Conservation (phyloP, 1,140 invertebrate species). For the Drosophila prosaltans region DNA sequence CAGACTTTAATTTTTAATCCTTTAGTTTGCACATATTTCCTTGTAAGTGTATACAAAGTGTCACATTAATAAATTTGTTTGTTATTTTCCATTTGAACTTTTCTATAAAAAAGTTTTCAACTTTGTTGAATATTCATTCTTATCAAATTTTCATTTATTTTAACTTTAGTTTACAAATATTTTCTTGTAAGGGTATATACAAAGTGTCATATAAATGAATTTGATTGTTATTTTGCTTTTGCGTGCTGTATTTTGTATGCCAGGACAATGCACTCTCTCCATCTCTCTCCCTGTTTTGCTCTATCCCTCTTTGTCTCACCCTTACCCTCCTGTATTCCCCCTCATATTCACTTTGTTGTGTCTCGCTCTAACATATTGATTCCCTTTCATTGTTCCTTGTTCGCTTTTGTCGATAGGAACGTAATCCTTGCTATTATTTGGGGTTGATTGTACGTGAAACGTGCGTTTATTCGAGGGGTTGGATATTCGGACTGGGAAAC, state of each 20-base stretch:
- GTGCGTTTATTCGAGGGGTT: conserved; percentile 63
- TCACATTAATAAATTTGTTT: too few species aligned
- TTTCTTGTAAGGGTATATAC: background rate
- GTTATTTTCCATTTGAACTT: too few species aligned
- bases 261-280: conserved; percentile 72
- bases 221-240: background rate
- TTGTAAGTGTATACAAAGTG: too few species aligned
- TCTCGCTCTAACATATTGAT: background rate
- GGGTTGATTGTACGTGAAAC: conserved; percentile 73
- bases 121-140: too few species aligned
- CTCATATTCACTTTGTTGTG: background rate
- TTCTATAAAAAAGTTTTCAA: too few species aligned
- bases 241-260: conserved; percentile 18
- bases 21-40: too few species aligned
- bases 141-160: too few species aligned
- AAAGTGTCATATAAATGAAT: background rate
- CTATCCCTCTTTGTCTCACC: background rate
- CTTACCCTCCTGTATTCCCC: background rate
- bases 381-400: background rate
- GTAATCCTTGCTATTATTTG: conserved; percentile 78
- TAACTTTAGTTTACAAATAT: background rate
- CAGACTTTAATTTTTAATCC: too few species aligned
- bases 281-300: conserved; percentile 7
- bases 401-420: conserved; percentile 24
- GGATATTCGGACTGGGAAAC: conserved; percentile 25